Conservation (phyloP, 2,113 vertebrate genomes). For the Puffinus mauretanicus region DNA sequence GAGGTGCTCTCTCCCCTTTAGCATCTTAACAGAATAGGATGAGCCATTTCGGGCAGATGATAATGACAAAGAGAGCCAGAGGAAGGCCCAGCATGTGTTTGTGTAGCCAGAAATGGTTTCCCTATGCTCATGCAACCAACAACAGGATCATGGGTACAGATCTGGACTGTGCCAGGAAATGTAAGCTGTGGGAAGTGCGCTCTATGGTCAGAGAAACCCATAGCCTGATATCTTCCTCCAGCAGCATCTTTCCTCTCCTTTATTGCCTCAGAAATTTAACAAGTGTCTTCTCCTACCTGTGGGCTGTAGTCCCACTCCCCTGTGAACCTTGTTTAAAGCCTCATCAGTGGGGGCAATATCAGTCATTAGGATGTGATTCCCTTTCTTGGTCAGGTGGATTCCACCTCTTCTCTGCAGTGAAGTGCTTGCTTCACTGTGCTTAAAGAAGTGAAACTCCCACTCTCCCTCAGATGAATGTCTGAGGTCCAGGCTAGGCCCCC, state of each 20-base stretch:
- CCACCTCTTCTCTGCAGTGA: neutral
- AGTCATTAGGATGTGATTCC: neutral
- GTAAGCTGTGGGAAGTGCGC: neutral
- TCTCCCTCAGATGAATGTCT: neutral
- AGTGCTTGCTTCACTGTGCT: neutral
- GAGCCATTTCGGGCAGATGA: neutral
- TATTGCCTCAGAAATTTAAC: neutral
- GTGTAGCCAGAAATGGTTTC: neutral
- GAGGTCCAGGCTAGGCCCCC: neutral
- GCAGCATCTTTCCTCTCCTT: neutral
- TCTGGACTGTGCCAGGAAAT: neutral
- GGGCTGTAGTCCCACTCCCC: neutral
- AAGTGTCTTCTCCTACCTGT: neutral
- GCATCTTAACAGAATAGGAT: neutral
- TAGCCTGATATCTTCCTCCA: neutral
- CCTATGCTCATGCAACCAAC: neutral
- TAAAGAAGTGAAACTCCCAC: neutral
- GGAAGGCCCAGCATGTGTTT: neutral
- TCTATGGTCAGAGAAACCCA: neutral
- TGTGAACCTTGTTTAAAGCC: neutral
- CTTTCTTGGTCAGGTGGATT: neutral
- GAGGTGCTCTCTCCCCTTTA: neutral
- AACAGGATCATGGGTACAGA: neutral
- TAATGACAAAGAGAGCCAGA: neutral
- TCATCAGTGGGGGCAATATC: neutral